Evolutionary conservation across 2,797 vertebrate species (phyloP).

Genomic region (Periparus ater): DNA sequence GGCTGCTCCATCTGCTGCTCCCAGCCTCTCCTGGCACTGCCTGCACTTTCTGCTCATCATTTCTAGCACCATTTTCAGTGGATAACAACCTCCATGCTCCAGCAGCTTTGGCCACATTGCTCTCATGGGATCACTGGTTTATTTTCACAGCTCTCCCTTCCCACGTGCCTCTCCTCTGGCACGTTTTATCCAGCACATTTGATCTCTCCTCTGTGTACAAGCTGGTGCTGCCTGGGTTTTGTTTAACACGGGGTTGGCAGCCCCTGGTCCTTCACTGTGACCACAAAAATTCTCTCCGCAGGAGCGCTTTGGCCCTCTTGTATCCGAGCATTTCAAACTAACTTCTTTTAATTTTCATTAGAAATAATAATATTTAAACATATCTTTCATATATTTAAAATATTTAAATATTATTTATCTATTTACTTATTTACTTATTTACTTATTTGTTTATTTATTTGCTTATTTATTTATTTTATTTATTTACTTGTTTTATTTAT

Average conservation of each 20-base stretch:
- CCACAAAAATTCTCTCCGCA: not conserved
- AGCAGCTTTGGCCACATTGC: not conserved
- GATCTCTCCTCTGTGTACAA: not conserved
- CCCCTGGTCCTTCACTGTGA: not conserved
- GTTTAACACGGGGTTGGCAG: not conserved
- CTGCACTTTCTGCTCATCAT: not conserved
- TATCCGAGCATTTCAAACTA: not conserved
- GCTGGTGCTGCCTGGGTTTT: not conserved
- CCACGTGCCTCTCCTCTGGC: not conserved
- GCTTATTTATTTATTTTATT: too few species aligned
- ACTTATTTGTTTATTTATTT: too few species aligned
- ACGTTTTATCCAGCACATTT: not conserved
- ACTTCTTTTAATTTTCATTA: not conserved
- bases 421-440: too few species aligned
- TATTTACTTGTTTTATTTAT: too few species aligned
- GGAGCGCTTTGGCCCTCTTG: not conserved
- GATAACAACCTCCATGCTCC: rapidly evolving
- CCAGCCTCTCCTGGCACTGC: not conserved
- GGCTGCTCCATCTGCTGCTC: not conserved
- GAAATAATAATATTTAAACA: too few species aligned
- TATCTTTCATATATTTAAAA: too few species aligned
- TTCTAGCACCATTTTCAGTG: not conserved
- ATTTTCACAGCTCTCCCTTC: not conserved
- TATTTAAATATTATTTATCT: too few species aligned
- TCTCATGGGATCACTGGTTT: not conserved